Base-by-base conservation (phyloP, 1,140 invertebrate species). In the Drosophila insularis region DNA sequence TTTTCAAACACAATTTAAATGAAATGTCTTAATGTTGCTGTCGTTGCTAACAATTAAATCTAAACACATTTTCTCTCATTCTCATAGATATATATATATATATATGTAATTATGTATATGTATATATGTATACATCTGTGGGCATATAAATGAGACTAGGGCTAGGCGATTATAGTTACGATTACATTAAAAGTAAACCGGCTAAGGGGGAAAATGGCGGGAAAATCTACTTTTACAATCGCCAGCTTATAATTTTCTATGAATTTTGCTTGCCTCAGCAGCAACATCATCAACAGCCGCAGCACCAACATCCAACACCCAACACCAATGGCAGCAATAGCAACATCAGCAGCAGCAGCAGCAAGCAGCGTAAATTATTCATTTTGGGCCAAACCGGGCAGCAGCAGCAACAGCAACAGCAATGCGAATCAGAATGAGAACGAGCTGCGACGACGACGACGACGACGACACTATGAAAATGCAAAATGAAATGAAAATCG, bases 401-500 rank as follows among this genome's bases (percentile, higher is more conserved):
- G 23, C 23, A 46, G 40, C 53, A 74, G 46, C 60, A 67, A 63
- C 53, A 27, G 27, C 27, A 27, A 27, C 27, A 74, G 54, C 60
- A 67, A 63, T 63, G 58, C 35, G 35, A 37, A 37, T 37, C 35
- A 69, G 37, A 63, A 39, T 55, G 65, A 56, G 55, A 68, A 32
- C 17, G 59, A 56, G 17, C 43, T 17, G 43, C 43, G 21, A 21
- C 23, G 21, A 46, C 59, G 13, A 19, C 60, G 17, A 65, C 62
- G 37, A 35, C 66, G 55, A 63, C 68, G 70, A 80, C 77, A 85
- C 80, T 68, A 84, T 85, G 78, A 80, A 84, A 84, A 84, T 85
- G 81, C 68, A 85, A 75, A 75, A 76, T 76, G 73, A 85, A 85
- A 85, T 85, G 82, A 85, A 85, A 85, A 85, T 85, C 79, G 82